Evolutionary conservation across 2,888 invertebrate species (phyloP), one percentile per base, ranked within the genome.

Genomic region (Drosophila subsilvestris): DNA sequence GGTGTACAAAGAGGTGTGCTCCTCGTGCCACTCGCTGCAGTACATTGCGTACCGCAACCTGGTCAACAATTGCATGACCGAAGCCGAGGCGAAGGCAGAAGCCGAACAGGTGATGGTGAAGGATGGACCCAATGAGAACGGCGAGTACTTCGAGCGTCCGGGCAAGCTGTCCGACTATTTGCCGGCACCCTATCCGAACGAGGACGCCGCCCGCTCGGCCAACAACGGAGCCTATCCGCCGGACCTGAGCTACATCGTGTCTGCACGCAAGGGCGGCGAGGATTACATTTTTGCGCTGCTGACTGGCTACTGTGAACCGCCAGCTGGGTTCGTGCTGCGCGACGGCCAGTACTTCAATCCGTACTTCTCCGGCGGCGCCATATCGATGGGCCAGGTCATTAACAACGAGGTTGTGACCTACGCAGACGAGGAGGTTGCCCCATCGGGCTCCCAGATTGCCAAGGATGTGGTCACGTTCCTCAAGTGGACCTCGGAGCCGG

Each of bases 1-100:
- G 93, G 99, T 99, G 0, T 99, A 99, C 93, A 99, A 99, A 93
- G 98, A 99, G 92, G 99, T 99, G 32, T 99, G 99, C 93, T 96
- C 99, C 54, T 98, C 99, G 0, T 99, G 99, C 89, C 99, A 99
- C 93, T 98, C 98, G 65, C 93, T 99, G 94, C 94, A 96, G 90
- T 98, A 95, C 93, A 94, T 99, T 78, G 96, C 96, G 44, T 99
- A 97, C 93, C 96, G 99, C 89, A 96, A 99, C 92, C 94, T 99
- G 89, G 94, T 99, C 32, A 95, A 95, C 65, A 96, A 96, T 1
- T 94, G 96, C 63, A 97, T 98, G 92, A 98, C 98, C 1, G 98
- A 99, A 92, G 96, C 95, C 0, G 98, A 99, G 92, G 99, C 98
- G 12, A 99, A 98, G 92, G 96, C 96, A 0, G 96, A 99, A 91